Percentiles rank a stretch among this genome's conserved stretches.
Conservation (phyloP, 2,888 invertebrate genomes). For the Dendrolimus houi region DNA sequence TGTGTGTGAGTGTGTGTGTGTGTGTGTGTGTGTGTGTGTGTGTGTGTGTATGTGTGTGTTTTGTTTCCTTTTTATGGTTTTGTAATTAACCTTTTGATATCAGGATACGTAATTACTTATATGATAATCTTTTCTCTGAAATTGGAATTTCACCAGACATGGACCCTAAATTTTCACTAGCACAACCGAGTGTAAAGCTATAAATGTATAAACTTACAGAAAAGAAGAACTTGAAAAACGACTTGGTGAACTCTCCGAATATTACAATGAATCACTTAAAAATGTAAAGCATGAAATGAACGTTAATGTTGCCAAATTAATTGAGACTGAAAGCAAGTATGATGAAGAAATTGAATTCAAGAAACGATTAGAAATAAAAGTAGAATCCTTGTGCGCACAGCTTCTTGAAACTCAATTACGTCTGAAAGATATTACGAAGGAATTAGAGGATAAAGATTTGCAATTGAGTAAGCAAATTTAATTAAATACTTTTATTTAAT, state of each 20-base stretch:
- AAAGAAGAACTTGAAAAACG: conserved; percentile 55
- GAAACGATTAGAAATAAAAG: conserved; percentile 29
- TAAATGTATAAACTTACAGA: conserved; percentile 21
- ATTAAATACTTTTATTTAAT: too few relatives aligned
- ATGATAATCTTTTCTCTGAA: too few relatives aligned
- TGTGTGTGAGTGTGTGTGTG: too few relatives aligned
- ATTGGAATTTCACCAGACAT: too few relatives aligned
- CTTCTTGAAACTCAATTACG: conserved; percentile 37
- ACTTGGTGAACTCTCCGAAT: conserved; percentile 36
- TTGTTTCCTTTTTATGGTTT: not conserved
- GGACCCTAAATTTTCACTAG: too few relatives aligned
- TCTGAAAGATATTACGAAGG: conserved; percentile 25
- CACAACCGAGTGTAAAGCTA: too few relatives aligned
- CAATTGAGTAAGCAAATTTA: conserved; percentile 25
- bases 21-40: too few relatives aligned
- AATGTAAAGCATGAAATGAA: conserved; percentile 41
- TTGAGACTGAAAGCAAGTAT: conserved; percentile 47
- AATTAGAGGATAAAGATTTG: conserved; percentile 27
- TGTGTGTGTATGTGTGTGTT: too few relatives aligned
- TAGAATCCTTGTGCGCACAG: conserved; percentile 32
- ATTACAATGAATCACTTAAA: conserved; percentile 44
- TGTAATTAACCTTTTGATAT: not conserved
- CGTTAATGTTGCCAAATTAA: conserved; percentile 31
- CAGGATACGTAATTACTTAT: not conserved
- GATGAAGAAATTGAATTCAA: conserved; percentile 36